Evolutionary conservation across 2,888 invertebrate genomes (phyloP).

Genomic region (Polietes domitor): DNA sequence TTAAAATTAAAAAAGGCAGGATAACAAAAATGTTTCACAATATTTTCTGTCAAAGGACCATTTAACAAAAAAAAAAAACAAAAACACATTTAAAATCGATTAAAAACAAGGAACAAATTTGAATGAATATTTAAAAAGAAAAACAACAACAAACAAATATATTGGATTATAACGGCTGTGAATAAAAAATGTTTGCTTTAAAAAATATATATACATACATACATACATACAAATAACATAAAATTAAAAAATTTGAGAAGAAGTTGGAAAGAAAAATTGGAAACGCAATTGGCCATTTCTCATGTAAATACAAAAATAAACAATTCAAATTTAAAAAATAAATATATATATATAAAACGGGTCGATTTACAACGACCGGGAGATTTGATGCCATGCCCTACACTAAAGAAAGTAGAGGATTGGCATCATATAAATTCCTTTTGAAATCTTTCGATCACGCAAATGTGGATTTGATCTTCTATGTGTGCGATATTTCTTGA

Average conservation of each 20-base stretch:
- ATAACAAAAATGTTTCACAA: slow-evolving; percentile 36
- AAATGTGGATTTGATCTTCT: too few species aligned
- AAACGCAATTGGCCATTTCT: slow-evolving; percentile 1
- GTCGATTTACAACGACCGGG: background rate
- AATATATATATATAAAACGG: slow-evolving; percentile 20
- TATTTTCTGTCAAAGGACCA: slow-evolving; percentile 33
- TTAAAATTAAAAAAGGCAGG: background rate
- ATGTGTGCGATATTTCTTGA: too few species aligned
- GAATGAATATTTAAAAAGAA: slow-evolving; percentile 13
- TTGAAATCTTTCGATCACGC: background rate
- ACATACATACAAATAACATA: slow-evolving; percentile 27
- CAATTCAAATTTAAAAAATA: background rate
- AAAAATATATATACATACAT: slow-evolving; percentile 34
- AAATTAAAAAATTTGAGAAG: slow-evolving; percentile 23
- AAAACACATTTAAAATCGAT: slow-evolving; percentile 18
- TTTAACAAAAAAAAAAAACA: background rate
- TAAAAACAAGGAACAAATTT: slow-evolving; percentile 2
- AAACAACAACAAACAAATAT: background rate
- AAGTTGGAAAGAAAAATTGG: slow-evolving; percentile 7
- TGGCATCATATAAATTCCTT: too few species aligned
- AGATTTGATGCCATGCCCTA: too few species aligned
- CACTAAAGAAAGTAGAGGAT: background rate
- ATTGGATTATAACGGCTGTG: slow-evolving; percentile 65
- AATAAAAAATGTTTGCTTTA: slow-evolving; percentile 65
- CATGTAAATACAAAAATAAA: slow-evolving; percentile 36